Conservation (phyloP, 2,888 invertebrate genomes). For the Sarcophaga variegata region DNA sequence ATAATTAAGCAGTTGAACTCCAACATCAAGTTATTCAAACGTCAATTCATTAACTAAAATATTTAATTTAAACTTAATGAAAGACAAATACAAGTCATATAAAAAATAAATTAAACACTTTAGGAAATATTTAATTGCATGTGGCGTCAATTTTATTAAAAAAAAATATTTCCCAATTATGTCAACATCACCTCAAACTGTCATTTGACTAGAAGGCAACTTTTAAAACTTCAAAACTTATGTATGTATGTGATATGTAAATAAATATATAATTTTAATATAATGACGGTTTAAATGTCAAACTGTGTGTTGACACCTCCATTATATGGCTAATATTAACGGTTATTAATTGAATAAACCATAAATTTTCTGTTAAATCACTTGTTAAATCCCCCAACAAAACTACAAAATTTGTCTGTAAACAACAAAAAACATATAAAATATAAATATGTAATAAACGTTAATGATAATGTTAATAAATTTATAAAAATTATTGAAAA, state of each 20-base stretch:
- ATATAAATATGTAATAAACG: constrained; percentile 33
- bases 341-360: constrained; percentile 54
- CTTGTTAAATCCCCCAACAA: constrained; percentile 28
- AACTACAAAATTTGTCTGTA: constrained; percentile 17
- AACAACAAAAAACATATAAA: constrained; percentile 25
- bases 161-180: too few relatives aligned
- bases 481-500: constrained; percentile 58
- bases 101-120: too few relatives aligned
- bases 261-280: constrained; percentile 4
- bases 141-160: not conserved
- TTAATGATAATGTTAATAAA: constrained; percentile 56
- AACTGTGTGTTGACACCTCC: constrained; percentile 42
- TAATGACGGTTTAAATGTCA: constrained; percentile 17
- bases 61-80: too few relatives aligned
- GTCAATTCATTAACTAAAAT: too few relatives aligned
- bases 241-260: not conserved
- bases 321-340: constrained; percentile 29
- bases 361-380: constrained; percentile 53
- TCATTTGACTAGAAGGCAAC: constrained; percentile 16
- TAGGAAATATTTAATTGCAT: not conserved
- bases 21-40: too few relatives aligned
- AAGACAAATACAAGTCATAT: too few relatives aligned
- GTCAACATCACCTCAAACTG: not conserved
- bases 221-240: not conserved
- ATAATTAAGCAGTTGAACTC: too few relatives aligned